Base-by-base conservation (phyloP, 2,888 invertebrate species). In the Scotopteryx bipunctaria region DNA sequence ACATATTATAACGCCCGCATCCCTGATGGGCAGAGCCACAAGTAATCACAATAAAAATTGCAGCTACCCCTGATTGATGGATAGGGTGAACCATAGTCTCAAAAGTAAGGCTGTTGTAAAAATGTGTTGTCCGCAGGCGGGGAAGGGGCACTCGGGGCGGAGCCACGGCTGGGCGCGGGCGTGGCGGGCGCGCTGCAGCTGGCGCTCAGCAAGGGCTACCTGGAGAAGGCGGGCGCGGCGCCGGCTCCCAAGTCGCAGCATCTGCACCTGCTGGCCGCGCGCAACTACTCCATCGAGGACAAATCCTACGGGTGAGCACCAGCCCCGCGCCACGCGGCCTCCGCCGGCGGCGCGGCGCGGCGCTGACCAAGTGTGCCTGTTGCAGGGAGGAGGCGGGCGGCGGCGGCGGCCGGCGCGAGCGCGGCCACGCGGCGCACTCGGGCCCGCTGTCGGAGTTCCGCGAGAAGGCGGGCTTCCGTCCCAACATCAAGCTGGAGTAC, bases 401-500 rank as follows among this genome's bases (percentile, higher is more conserved):
- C 93, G 94, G 2, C 93, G 93, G 21, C 92, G 94, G 27, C 4
- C 62, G 96, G 92, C 75, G 70, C 42, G 50, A 50, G 25, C 43
- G 40, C 23, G 17, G 9, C n/a, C 48, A 40, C 41, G 3, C 37
- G 37, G 25, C 47, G 15, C 40, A 47, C 45, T n/a, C 16, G 75
- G 98, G 98, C 0, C 97, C 98, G 17, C 94, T 96, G 44, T 93
- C 93, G 57, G 98, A 98, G 54, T 99, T 99, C 87, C 96, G 95
- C 76, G 98, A 99, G 79, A 97, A 97, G 81, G 94, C 94, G 43
- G 91, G 92, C 52, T 99, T 98, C 84, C 95, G 96, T 73, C 99
- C 99, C 1, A 96, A 96, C 80, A 95, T 99, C 27, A 98, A 98
- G 85, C 90, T 99, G 69, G 98, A 99, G 78, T 99, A 99, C 82